A percentile compares a stretch with the other conserved stretches of the same genome.
phyloP scores from a whole-genome alignment of 2,113 vertebrate genomes.

The Crocuta crocuta region DNA sequence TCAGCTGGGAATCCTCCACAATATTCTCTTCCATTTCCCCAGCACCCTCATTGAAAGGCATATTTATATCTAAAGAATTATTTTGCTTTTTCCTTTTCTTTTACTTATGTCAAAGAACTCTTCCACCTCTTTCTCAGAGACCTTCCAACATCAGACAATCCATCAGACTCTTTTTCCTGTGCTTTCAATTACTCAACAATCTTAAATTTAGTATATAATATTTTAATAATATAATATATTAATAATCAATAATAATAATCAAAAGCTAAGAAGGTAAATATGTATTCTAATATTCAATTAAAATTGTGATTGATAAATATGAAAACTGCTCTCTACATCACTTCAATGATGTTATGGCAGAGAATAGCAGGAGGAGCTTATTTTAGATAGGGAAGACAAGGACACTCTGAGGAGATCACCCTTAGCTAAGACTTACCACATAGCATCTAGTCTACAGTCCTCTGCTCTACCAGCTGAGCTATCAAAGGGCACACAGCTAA shows the following conservation, averaged over 20 bases:
- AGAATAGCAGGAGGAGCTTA: neutral
- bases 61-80: neutral
- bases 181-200: neutral
- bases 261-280: neutral
- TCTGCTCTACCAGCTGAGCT: too few species aligned
- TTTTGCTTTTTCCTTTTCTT: neutral
- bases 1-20: neutral
- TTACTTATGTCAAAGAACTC: neutral
- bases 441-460: too few species aligned
- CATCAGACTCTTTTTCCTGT: neutral
- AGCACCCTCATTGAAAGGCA: neutral
- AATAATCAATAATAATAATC: neutral
- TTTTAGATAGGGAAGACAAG: neutral
- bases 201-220: neutral
- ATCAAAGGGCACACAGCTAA: neutral
- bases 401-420: neutral
- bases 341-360: neutral
- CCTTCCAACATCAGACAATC: neutral
- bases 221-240: neutral
- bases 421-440: neutral
- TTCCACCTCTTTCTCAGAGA: neutral
- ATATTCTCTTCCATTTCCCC: neutral
- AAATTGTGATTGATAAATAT: neutral
- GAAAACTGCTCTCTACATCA: neutral
- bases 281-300: neutral